These are phyloP conservation scores for Speoplatyrhinus poulsoni DNA, from an alignment of 2,113 vertebrate genomes.

Conservation along the genomic window DNA sequence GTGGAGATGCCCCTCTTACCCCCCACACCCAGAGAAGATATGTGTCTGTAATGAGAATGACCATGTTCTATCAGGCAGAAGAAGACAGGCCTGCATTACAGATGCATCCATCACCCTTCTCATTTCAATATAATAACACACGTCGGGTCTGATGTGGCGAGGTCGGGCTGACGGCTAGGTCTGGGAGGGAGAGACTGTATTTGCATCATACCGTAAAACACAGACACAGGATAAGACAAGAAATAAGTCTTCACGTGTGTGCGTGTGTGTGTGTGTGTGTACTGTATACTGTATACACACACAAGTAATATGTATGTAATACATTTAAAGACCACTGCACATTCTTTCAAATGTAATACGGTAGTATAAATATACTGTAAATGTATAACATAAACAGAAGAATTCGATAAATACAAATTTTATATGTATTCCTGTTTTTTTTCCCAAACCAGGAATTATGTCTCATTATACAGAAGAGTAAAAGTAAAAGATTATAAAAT, in stretches of 20 bases:
- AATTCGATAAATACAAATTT: too few relatives aligned
- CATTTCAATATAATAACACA: slow-evolving; percentile 77
- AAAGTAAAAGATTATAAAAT: too few relatives aligned
- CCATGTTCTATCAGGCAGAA: slow-evolving; percentile 71
- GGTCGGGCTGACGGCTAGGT: slow-evolving; percentile 57
- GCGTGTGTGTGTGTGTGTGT: slow-evolving; percentile 7
- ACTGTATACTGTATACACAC: too few relatives aligned
- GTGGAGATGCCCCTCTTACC: slow-evolving; percentile 30
- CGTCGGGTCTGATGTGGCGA: slow-evolving; percentile 65
- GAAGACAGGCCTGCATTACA: slow-evolving; percentile 73
- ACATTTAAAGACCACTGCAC: too few relatives aligned
- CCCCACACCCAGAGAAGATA: not conserved
- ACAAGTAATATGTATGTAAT: not conserved
- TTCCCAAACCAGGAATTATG: not conserved
- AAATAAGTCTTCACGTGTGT: not conserved
- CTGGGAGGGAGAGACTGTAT: slow-evolving; percentile 23
- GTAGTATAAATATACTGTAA: not conserved
- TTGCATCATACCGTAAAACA: not conserved
- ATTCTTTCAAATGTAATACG: too few relatives aligned
- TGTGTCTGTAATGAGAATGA: slow-evolving; percentile 64
- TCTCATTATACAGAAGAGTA: not conserved
- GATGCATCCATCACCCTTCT: slow-evolving; percentile 72
- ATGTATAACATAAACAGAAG: too few relatives aligned
- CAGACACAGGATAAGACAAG: slow-evolving; percentile 8
- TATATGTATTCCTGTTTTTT: too few relatives aligned